Conservation (phyloP, 2,888 invertebrate species). For the Eilema caniola region DNA sequence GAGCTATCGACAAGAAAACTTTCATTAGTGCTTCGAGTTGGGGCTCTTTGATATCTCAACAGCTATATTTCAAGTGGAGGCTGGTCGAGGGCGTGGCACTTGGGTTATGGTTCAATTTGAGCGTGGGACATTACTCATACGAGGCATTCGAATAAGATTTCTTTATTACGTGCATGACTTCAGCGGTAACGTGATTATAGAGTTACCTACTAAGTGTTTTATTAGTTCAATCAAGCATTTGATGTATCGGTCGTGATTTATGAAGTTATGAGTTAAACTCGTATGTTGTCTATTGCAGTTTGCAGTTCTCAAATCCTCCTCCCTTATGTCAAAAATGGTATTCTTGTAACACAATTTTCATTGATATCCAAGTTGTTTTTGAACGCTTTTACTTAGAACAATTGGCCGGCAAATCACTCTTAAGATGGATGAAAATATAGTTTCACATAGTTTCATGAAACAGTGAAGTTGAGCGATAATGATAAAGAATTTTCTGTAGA, state of each 20-base stretch:
- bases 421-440: too few species aligned
- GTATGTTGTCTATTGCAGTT: too few species aligned
- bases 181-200: too few species aligned
- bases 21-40: background rate
- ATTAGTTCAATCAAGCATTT: too few species aligned
- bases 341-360: too few species aligned
- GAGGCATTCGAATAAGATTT: background rate
- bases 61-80: slow-evolving; percentile 2
- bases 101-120: slow-evolving; percentile 15
- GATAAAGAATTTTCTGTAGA: background rate
- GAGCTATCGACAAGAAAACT: background rate
- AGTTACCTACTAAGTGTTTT: background rate
- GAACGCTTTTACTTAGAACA: too few species aligned
- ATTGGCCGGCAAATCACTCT: too few species aligned
- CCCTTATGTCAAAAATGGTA: too few species aligned
- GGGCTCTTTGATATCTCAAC: background rate
- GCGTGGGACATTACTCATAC: slow-evolving; percentile 5
- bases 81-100: slow-evolving; percentile 8
- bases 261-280: too few species aligned
- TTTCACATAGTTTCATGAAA: background rate
- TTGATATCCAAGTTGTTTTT: too few species aligned
- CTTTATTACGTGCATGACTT: background rate
- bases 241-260: too few species aligned
- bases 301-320: too few species aligned
- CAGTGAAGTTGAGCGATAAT: slow-evolving; percentile 5